phyloP scores from a whole-genome alignment of 2,888 invertebrate genomes.

The Tinea trinotella region DNA sequence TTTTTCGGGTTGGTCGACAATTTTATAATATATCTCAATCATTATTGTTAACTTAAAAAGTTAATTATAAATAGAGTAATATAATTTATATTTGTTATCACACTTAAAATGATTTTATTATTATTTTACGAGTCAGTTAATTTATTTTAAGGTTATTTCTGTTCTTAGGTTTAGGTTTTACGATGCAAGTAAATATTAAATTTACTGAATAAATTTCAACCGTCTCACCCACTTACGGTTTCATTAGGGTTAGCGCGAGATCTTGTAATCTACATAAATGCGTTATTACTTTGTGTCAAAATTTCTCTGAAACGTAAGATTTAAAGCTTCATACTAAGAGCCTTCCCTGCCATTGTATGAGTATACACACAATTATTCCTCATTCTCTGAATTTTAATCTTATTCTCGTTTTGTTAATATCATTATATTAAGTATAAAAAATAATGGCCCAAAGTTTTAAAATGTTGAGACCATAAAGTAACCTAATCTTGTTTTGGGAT shows the following conservation, averaged over 20 bases:
- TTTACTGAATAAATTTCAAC: slow-evolving; percentile 45
- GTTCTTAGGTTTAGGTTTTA: neutral
- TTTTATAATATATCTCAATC: no score
- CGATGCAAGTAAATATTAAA: slow-evolving; percentile 22
- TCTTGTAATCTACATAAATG: slow-evolving; percentile 44
- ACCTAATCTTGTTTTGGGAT: no score
- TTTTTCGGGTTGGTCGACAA: no score
- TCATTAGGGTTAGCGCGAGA: slow-evolving; percentile 49
- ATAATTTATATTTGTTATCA: no score
- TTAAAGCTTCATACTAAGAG: slow-evolving; percentile 6
- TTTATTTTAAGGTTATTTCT: neutral
- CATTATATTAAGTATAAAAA: neutral
- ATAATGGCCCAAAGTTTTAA: no score
- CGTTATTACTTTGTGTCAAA: slow-evolving; percentile 37
- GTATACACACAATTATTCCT: neutral
- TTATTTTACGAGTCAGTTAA: no score
- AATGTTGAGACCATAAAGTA: no score
- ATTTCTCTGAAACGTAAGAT: slow-evolving; percentile 12
- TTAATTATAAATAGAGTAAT: no score
- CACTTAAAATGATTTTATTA: no score
- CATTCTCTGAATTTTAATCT: neutral
- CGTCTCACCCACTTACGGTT: slow-evolving; percentile 42
- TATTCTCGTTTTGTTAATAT: neutral
- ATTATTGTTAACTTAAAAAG: no score
- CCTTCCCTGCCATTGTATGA: slow-evolving; percentile 3